Conservation (phyloP, 2,113 vertebrate genomes). For the Perca schrenkii region DNA sequence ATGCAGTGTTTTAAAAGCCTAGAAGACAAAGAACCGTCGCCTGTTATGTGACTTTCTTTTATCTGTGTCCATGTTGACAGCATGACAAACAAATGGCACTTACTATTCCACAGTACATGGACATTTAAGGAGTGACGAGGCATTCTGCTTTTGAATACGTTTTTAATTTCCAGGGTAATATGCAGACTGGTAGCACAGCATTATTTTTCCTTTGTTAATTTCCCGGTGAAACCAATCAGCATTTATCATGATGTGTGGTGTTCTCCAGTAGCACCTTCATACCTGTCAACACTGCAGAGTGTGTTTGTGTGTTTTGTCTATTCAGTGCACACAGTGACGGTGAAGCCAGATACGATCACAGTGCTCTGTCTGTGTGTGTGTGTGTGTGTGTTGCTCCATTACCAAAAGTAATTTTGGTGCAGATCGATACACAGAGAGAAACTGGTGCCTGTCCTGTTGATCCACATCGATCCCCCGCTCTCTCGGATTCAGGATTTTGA, state of each 20-base stretch:
- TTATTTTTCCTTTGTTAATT: neutral
- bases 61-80: neutral
- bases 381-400: conserved; percentile 7
- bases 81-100: neutral
- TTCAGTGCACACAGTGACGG: neutral
- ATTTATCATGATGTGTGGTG: neutral
- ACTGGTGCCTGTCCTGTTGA: neutral
- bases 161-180: neutral
- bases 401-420: conserved; percentile 20
- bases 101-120: neutral
- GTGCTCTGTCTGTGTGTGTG: conserved; percentile 6
- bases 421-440: conserved; percentile 21
- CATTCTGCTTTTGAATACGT: neutral
- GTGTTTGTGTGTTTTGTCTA: neutral
- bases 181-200: neutral
- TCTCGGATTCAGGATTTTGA: neutral
- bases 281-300: conserved; percentile 9
- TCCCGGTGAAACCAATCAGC: neutral
- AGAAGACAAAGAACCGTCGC: neutral
- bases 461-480: conserved; percentile 11
- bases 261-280: neutral
- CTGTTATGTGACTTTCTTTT: neutral
- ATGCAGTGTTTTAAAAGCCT: too few relatives aligned
- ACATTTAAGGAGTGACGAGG: neutral
- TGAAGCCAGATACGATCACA: neutral